phyloP scores from a whole-genome alignment of 1,140 invertebrate genomes.

The Rhyacophila brunnea region DNA sequence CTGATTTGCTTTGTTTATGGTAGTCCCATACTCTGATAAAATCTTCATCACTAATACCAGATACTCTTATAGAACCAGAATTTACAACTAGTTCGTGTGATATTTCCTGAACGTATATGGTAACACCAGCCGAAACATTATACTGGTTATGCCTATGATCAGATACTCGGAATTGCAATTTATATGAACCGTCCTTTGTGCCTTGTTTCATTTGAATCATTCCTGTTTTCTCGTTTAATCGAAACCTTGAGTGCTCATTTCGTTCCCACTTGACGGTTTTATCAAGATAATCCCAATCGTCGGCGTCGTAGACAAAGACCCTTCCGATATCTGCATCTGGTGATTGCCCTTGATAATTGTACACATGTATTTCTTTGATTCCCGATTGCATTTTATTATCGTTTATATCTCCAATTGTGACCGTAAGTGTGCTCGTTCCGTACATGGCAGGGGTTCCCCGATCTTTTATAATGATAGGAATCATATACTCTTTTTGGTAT shows the following conservation, averaged over 20 bases:
- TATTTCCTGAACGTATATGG: slow-evolving; percentile 62
- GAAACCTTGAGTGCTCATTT: slow-evolving; percentile 55
- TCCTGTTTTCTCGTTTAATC: slow-evolving; percentile 61
- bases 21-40: slow-evolving; percentile 62
- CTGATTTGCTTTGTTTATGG: slow-evolving; percentile 36
- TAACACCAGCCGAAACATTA: slow-evolving; percentile 59
- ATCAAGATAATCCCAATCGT: slow-evolving; percentile 71
- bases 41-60: slow-evolving; percentile 65
- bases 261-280: slow-evolving; percentile 66
- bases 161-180: slow-evolving; percentile 62
- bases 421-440: slow-evolving; percentile 63
- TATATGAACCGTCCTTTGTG: slow-evolving; percentile 58
- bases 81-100: slow-evolving; percentile 65
- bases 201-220: slow-evolving; percentile 65
- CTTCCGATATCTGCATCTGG: slow-evolving; percentile 63
- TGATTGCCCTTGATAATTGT: slow-evolving; percentile 65
- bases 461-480: slow-evolving; percentile 64
- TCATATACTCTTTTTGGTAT: slow-evolving; percentile 60
- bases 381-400: slow-evolving; percentile 71
- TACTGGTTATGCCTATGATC: slow-evolving; percentile 60
- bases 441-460: slow-evolving; percentile 57
- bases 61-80: slow-evolving; percentile 65
- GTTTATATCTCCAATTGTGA: slow-evolving; percentile 69
- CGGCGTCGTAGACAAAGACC: slow-evolving; percentile 68
- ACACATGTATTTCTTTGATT: slow-evolving; percentile 66